Evolutionary conservation across 2,888 invertebrate genomes (phyloP), one percentile per base, ranked within the genome.

Genomic region (Pyralis farinalis): DNA sequence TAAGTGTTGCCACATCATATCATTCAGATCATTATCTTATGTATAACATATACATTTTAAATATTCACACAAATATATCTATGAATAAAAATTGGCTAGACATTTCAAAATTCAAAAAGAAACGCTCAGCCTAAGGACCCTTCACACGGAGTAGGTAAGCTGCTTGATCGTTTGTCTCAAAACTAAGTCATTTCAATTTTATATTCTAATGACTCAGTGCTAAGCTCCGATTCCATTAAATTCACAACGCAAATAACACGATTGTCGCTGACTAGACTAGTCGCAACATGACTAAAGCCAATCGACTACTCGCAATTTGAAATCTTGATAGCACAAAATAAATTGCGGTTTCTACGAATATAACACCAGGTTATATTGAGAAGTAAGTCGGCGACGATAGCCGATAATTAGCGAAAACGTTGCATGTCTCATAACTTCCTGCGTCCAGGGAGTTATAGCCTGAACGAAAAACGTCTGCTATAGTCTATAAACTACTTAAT

Each of bases 361-460:
- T 54, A 52, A 49, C 51, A 35, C 41, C 44, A 33, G 33, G 47
- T 45, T 51, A 53, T 49, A 46, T 44, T 44, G 44, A 41, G 49
- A 49, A 47, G 51, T 41, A 35, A 36, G 40, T 51, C 55, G 55
- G 44, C 47, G 46, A 53, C 49, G 51, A 40, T 36, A 37, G 33
- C 25, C 49, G 51, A 40, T 36, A 37, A 29, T 21, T 22, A 51
- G 40, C 55, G 50, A 52, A 61, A 46, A 47, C 52, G 63, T 66
- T 69, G 68, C 55, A 51, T 56, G 68, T 61, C 61, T 74, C 72
- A 61, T 71, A 73, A 74, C 67, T 75, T 78, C 73, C 78, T 81
- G 77, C 78, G 58, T 60, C 51, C 56, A 59, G 2, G 56, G 53
- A 59, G 53, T 53, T 64, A 53, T 54, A 48, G n/a, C 53, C 52